These are phyloP conservation scores for Galeopterus variegatus DNA, from an alignment of 2,113 vertebrate genomes.

Conservation along the genomic window DNA sequence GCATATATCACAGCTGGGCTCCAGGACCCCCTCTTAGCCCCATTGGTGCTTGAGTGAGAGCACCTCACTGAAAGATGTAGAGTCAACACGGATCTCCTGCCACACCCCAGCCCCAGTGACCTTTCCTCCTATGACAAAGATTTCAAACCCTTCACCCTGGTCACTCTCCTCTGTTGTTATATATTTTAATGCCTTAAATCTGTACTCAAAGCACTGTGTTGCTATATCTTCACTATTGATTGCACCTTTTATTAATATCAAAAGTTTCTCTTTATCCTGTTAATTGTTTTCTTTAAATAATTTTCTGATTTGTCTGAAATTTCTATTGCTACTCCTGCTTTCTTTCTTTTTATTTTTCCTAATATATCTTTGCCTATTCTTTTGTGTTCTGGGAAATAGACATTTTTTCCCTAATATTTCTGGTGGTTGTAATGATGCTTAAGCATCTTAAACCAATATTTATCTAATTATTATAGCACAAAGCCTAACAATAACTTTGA, in stretches of 20 bases:
- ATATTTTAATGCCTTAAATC: neutral
- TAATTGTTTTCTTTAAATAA: neutral
- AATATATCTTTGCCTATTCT: neutral
- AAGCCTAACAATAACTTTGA: no score
- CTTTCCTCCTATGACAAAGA: neutral
- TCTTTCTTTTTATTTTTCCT: neutral
- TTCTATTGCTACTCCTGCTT: neutral
- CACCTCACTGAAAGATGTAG: neutral
- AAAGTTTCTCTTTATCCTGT: neutral
- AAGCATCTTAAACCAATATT: neutral
- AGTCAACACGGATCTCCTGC: neutral
- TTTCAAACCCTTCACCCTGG: neutral
- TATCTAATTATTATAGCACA: neutral
- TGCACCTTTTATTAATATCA: neutral
- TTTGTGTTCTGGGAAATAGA: neutral
- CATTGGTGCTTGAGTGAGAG: neutral
- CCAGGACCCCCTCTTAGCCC: neutral
- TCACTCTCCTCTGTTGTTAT: neutral
- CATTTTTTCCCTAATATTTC: neutral
- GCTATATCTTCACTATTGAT: neutral
- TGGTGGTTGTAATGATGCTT: neutral
- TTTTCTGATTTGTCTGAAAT: neutral
- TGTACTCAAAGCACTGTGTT: neutral
- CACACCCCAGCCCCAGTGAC: neutral
- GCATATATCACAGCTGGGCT: neutral